A percentile compares a stretch with the other conserved stretches of the same genome.
phyloP scores from a whole-genome alignment of 2,113 vertebrate species.

The Xerus inauris region DNA sequence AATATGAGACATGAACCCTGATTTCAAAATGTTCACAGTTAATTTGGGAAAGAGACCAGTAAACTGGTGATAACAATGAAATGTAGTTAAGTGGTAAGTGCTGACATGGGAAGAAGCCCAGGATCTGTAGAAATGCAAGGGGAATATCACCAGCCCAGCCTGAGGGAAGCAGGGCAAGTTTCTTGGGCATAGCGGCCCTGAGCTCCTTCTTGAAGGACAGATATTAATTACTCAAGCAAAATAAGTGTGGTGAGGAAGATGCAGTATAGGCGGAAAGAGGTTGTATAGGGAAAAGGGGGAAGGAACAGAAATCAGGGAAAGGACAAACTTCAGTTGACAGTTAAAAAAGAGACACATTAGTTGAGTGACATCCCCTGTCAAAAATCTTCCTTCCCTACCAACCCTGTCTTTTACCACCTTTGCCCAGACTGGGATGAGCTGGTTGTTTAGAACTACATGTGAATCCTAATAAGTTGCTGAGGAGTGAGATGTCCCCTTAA shows the following conservation, averaged over 20 bases:
- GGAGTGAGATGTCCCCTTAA: not conserved
- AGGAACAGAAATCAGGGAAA: not conserved
- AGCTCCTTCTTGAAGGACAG: not conserved
- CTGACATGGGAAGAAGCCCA: not conserved
- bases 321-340: not conserved
- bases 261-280: not conserved
- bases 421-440: not conserved
- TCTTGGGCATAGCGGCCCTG: not conserved
- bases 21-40: not conserved
- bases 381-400: not conserved
- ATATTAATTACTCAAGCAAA: not conserved
- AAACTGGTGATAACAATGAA: conserved; percentile 11
- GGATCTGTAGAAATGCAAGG: not conserved
- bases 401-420: not conserved
- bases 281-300: not conserved
- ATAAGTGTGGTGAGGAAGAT: not conserved
- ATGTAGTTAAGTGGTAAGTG: not conserved
- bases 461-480: not conserved
- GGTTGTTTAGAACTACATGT: not conserved
- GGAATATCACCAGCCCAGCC: not conserved
- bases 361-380: not conserved
- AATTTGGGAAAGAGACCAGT: not conserved
- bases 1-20: not conserved
- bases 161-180: not conserved
- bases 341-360: not conserved